Conservation (phyloP, 2,888 invertebrate genomes). For the Eristalis pertinax region DNA sequence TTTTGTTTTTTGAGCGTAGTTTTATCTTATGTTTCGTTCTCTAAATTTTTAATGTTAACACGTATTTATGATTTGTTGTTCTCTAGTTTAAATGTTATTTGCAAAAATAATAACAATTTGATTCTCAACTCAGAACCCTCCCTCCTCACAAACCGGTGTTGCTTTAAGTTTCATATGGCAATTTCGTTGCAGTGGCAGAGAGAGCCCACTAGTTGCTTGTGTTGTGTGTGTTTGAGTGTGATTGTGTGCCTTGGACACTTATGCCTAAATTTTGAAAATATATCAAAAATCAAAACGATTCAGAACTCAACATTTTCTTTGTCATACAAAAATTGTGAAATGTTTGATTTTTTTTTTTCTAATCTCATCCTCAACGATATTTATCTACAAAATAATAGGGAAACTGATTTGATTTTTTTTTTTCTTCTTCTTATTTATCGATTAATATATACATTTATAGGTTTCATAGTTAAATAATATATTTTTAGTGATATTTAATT, state of each 20-base stretch:
- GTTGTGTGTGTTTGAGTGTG: neutral
- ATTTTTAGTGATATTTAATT: slow-evolving; percentile 22
- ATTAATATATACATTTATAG: slow-evolving; percentile 23
- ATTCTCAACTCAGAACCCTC: neutral
- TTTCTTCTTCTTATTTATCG: neutral
- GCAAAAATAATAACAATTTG: slow-evolving; percentile 33
- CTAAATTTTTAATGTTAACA: slow-evolving; percentile 55
- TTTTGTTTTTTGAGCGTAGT: slow-evolving; percentile 15
- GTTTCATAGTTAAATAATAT: neutral
- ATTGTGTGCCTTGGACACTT: slow-evolving; percentile 38
- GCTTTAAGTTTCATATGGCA: neutral
- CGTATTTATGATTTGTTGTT: slow-evolving; percentile 47
- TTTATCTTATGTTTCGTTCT: slow-evolving; percentile 8
- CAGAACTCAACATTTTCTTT: neutral
- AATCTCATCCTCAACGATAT: neutral
- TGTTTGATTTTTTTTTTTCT: neutral
- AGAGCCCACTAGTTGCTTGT: neutral
- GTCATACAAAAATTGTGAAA: slow-evolving; percentile 9
- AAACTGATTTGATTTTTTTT: neutral
- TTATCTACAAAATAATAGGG: slow-evolving; percentile 63
- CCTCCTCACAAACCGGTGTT: neutral
- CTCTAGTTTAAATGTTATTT: slow-evolving; percentile 24
- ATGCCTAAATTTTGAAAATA: neutral
- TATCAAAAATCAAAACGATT: neutral
- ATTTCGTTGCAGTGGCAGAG: neutral